A percentile compares a stretch with the other conserved stretches of the same genome.
Evolutionary conservation across 2,113 vertebrate species (phyloP).

Genomic region (Bubo blakistoni): DNA sequence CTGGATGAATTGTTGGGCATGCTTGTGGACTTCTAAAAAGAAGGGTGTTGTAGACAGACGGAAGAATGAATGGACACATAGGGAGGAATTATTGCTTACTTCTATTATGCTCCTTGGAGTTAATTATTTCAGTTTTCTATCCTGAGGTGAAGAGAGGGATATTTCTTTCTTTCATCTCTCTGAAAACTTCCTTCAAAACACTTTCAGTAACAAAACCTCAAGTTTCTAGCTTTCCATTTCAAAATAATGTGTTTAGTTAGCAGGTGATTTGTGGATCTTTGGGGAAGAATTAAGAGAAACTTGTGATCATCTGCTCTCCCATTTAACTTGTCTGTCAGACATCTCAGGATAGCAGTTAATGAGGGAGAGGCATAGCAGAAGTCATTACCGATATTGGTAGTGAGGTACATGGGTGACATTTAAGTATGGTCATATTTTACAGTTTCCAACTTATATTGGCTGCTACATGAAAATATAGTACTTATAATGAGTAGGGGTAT

Average conservation of each 20-base stretch:
- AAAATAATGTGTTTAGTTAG: neutral
- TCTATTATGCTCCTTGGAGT: neutral
- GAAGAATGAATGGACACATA: neutral
- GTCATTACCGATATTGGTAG: neutral
- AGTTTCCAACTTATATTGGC: neutral
- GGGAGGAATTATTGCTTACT: neutral
- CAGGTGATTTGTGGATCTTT: neutral
- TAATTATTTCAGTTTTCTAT: neutral
- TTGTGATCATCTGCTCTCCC: neutral
- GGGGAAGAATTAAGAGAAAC: neutral
- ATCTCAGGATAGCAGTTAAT: neutral
- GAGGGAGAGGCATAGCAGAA: neutral
- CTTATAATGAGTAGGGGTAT: neutral
- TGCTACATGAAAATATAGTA: neutral
- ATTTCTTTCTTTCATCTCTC: neutral
- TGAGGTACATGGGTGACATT: accelerated
- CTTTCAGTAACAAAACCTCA: neutral
- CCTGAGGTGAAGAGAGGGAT: neutral
- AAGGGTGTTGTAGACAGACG: neutral
- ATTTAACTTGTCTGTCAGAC: neutral
- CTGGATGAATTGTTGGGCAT: neutral
- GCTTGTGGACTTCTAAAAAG: neutral
- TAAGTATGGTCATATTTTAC: neutral
- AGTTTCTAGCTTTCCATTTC: neutral
- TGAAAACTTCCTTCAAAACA: neutral